Percentiles rank a stretch among this genome's conserved stretches.
phyloP scores from a whole-genome alignment of 1,140 invertebrate genomes.

The Phortica variegata region DNA sequence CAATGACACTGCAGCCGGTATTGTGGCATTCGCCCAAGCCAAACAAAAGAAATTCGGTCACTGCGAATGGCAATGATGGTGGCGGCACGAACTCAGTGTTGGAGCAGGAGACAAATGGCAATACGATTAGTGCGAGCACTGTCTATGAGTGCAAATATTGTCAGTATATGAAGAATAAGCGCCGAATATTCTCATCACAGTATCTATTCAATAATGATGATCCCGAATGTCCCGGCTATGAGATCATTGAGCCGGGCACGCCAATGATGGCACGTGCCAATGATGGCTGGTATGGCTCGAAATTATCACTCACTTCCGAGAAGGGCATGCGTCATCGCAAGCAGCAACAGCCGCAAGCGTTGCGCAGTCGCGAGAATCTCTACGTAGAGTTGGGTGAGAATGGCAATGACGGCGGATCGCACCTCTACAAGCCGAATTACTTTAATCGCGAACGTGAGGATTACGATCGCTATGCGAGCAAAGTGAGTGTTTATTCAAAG shows the following conservation, averaged over 20 bases:
- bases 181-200: slow-evolving; percentile 64
- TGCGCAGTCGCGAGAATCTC: slow-evolving; percentile 36
- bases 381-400: slow-evolving; percentile 22
- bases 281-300: slow-evolving; percentile 65
- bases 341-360: slow-evolving; percentile 60
- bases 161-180: slow-evolving; percentile 44
- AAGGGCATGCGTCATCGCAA: slow-evolving; percentile 58
- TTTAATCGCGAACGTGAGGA: slow-evolving; percentile 58
- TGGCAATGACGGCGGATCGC: slow-evolving; percentile 55
- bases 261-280: slow-evolving; percentile 68
- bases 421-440: slow-evolving; percentile 46
- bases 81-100: slow-evolving; percentile 8
- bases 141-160: slow-evolving; percentile 55
- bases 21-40: slow-evolving; percentile 60
- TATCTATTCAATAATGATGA: slow-evolving; percentile 69
- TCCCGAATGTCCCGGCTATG: slow-evolving; percentile 62
- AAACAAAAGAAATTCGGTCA: slow-evolving; percentile 1
- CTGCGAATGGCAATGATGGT: not conserved
- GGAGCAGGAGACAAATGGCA: slow-evolving; percentile 36
- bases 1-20: slow-evolving; percentile 65
- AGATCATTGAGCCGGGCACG: slow-evolving; percentile 65
- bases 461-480: slow-evolving; percentile 35
- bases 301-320: slow-evolving; percentile 57
- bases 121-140: slow-evolving; percentile 11
- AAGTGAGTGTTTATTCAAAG: slow-evolving; percentile 37